phyloP scores from a whole-genome alignment of 2,888 invertebrate genomes.

The Nomada ruficornis region DNA sequence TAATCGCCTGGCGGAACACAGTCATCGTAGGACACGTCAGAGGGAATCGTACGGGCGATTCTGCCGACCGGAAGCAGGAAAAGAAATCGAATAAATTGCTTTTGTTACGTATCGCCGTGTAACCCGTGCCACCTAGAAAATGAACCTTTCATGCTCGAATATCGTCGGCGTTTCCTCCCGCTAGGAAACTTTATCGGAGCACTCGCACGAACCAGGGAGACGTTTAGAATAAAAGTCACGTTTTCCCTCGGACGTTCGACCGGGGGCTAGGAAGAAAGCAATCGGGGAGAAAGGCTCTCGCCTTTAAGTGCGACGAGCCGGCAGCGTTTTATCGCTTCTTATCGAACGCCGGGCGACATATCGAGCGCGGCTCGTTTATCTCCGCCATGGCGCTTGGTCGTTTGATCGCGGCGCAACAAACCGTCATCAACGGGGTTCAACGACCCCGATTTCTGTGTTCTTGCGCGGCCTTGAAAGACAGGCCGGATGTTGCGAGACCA shows the following conservation, averaged over 20 bases:
- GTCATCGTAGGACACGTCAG: conserved; percentile 16
- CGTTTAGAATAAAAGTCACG: too few species aligned
- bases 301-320: conserved; percentile 5
- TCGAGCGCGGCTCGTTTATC: conserved; percentile 59
- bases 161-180: too few species aligned
- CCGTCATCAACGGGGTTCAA: conserved; percentile 68
- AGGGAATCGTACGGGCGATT: background rate
- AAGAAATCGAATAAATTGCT: conserved; percentile 20
- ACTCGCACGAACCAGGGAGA: too few species aligned
- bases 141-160: background rate
- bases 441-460: conserved; percentile 74
- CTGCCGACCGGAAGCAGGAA: background rate
- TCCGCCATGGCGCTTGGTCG: conserved; percentile 65
- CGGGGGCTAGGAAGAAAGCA: conserved; percentile 12
- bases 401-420: conserved; percentile 57
- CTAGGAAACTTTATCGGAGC: too few species aligned
- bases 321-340: conserved; percentile 47
- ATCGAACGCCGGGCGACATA: conserved; percentile 49
- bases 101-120: background rate
- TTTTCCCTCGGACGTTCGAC: background rate
- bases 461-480: conserved; percentile 73
- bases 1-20: conserved; percentile 23
- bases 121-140: background rate
- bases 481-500: conserved; percentile 71
- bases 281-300: conserved; percentile 21